Percentiles rank a stretch among this genome's conserved stretches.
These are phyloP conservation scores for Anticlea derivata DNA, from an alignment of 2,888 invertebrate species.

Conservation along the genomic window DNA sequence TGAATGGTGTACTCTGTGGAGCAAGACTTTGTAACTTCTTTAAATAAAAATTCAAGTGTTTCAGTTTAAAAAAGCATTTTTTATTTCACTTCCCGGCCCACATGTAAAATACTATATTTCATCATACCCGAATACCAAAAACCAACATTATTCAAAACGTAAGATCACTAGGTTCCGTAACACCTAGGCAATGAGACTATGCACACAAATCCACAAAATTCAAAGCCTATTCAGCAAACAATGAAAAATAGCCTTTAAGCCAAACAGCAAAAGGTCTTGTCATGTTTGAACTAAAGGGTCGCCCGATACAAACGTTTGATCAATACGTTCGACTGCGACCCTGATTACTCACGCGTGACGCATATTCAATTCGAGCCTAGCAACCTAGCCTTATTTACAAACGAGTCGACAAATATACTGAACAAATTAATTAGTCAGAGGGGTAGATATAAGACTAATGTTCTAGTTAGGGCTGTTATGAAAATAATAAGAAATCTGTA, in stretches of 20 bases:
- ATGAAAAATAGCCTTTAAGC: constrained; percentile 13
- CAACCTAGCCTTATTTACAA: constrained; percentile 18
- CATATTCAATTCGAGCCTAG: constrained; percentile 34
- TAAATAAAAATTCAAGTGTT: no score
- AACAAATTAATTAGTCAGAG: neutral
- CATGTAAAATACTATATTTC: no score
- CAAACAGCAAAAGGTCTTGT: constrained; percentile 11
- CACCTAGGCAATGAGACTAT: constrained; percentile 1
- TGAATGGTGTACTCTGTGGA: no score
- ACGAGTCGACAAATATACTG: neutral
- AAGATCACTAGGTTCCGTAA: neutral
- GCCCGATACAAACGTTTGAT: constrained; percentile 39
- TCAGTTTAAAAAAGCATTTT: no score
- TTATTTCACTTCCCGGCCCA: no score
- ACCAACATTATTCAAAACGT: no score
- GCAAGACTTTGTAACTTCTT: no score
- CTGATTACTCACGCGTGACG: constrained; percentile 34
- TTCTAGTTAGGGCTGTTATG: no score
- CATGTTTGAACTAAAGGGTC: constrained; percentile 8
- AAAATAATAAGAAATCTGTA: no score
- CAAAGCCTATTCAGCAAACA: constrained; percentile 8
- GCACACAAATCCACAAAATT: constrained; percentile 1
- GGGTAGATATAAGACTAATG: no score
- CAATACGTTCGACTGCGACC: constrained; percentile 41
- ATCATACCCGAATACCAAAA: no score